Conservation (phyloP, 2,797 vertebrate species). For the Paedocypris micromegethes region DNA sequence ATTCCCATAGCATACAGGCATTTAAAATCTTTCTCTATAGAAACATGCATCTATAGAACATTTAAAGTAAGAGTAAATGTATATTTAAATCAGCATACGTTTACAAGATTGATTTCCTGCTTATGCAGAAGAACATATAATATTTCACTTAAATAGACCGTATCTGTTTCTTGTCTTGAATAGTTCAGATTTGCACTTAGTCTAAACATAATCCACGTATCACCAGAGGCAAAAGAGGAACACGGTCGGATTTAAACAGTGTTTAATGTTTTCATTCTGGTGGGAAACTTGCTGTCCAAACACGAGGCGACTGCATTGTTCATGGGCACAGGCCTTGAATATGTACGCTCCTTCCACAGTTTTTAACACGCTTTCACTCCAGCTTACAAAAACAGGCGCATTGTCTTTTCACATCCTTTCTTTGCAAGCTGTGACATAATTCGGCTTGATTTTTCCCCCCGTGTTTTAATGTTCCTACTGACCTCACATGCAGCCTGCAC, state of each 20-base stretch:
- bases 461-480: too few species aligned
- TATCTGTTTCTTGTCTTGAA: neutral
- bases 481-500: too few species aligned
- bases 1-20: too few species aligned
- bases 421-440: too few species aligned
- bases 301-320: constrained; percentile 19
- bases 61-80: too few species aligned
- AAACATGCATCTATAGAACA: too few species aligned
- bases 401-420: neutral
- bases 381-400: neutral
- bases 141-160: neutral
- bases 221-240: neutral
- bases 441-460: too few species aligned
- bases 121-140: too few species aligned
- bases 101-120: too few species aligned
- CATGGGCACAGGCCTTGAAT: constrained; percentile 19
- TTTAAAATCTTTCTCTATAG: too few species aligned
- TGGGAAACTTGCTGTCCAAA: constrained; percentile 24
- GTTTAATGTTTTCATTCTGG: constrained; percentile 34
- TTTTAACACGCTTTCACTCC: neutral
- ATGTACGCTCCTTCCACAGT: constrained; percentile 1
- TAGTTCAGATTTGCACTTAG: constrained; percentile 20
- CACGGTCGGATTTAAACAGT: constrained; percentile 1
- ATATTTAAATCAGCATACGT: too few species aligned
- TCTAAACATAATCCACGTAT: constrained; percentile 16